Evolutionary conservation across 2,113 vertebrate genomes (phyloP).

Genomic region (Nycticryphes semicollaris): DNA sequence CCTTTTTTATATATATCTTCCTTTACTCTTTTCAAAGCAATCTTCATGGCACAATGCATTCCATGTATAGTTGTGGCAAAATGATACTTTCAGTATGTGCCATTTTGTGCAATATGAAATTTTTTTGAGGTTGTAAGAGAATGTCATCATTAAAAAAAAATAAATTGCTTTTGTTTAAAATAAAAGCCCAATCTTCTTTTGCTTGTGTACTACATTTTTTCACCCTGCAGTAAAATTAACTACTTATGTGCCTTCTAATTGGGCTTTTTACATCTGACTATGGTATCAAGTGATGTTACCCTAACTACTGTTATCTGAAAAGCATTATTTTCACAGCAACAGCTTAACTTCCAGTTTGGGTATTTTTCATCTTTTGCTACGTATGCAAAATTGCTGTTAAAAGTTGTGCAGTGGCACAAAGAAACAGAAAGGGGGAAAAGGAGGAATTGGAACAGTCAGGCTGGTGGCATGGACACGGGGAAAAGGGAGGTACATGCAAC

Average conservation of each 20-base stretch:
- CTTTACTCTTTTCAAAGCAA: conserved; percentile 18
- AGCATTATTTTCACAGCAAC: background rate
- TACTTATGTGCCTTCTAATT: background rate
- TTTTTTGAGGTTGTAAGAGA: conserved; percentile 18
- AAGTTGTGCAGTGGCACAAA: background rate
- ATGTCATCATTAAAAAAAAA: conserved; percentile 23
- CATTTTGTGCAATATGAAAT: background rate
- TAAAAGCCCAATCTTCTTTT: background rate
- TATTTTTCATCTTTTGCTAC: background rate
- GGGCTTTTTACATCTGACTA: conserved; percentile 3
- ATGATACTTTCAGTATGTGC: background rate
- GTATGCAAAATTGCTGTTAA: background rate
- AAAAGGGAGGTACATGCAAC: background rate
- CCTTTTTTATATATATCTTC: background rate
- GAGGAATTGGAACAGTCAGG: background rate
- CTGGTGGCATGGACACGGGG: too few relatives aligned
- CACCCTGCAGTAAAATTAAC: background rate
- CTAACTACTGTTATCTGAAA: background rate
- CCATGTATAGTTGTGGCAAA: background rate
- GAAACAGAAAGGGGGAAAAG: background rate
- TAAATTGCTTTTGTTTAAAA: conserved; percentile 4
- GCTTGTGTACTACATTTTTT: background rate
- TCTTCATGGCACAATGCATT: background rate
- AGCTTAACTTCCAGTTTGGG: background rate
- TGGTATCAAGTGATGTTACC: background rate